These are phyloP conservation scores for Folsomia candida DNA, from an alignment of 2,888 invertebrate species.

Conservation along the genomic window DNA sequence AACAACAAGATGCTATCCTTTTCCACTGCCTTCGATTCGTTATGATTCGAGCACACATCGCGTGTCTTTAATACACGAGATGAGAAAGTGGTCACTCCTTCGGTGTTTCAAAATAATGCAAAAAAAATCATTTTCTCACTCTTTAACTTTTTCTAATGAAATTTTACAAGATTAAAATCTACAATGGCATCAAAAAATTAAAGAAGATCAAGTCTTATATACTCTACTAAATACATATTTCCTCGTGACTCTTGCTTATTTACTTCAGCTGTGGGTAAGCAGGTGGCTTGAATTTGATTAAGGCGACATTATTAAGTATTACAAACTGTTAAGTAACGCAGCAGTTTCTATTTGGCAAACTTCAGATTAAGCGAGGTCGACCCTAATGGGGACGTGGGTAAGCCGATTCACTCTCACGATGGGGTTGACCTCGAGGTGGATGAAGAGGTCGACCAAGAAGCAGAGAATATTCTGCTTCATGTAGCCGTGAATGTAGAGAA, in stretches of 20 bases:
- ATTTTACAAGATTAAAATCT: neutral
- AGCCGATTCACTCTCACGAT: slow-evolving; percentile 45
- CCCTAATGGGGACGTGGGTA: slow-evolving; percentile 43
- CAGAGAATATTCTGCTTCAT: slow-evolving; percentile 49
- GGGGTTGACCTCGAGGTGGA: slow-evolving; percentile 46
- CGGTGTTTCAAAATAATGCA: neutral
- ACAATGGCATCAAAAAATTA: too few relatives aligned
- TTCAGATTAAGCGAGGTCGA: too few relatives aligned
- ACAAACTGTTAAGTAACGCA: too few relatives aligned
- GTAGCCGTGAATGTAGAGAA: slow-evolving; percentile 49
- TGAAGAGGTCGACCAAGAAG: slow-evolving; percentile 48
- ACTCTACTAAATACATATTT: too few relatives aligned
- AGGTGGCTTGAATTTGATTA: too few relatives aligned
- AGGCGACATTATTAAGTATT: too few relatives aligned
- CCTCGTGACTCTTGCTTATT: too few relatives aligned
- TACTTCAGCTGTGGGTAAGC: too few relatives aligned
- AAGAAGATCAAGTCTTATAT: too few relatives aligned
- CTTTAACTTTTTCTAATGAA: neutral
- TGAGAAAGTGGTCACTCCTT: slow-evolving; percentile 7
- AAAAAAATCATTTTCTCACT: neutral
- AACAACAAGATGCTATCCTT: neutral
- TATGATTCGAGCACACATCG: too few relatives aligned
- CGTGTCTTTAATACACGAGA: neutral
- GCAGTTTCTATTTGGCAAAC: too few relatives aligned
- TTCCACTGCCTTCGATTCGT: too few relatives aligned